Conservation (phyloP, 2,113 vertebrate genomes). For the Albula goreensis region DNA sequence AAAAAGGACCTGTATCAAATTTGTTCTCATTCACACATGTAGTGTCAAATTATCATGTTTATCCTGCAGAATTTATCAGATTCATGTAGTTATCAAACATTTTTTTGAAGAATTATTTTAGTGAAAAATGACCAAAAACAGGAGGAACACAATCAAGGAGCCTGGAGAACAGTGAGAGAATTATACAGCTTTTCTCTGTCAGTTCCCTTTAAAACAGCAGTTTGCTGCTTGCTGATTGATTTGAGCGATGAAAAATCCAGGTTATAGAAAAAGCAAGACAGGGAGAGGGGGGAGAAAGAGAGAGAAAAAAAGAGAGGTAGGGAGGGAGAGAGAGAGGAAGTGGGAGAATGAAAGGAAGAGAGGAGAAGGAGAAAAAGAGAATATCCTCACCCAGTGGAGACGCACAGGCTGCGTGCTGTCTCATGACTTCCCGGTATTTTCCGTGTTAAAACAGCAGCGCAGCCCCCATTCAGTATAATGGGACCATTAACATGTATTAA, state of each 20-base stretch:
- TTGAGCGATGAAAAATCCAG: slow-evolving; percentile 57
- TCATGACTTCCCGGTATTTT: slow-evolving; percentile 50
- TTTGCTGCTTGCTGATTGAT: background rate
- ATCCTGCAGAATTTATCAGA: background rate
- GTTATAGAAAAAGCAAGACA: background rate
- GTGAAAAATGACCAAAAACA: slow-evolving; percentile 1
- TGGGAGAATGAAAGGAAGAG: slow-evolving; percentile 7
- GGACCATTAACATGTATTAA: slow-evolving; percentile 85
- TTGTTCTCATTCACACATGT: background rate
- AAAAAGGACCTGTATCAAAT: background rate
- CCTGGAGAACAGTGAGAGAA: background rate
- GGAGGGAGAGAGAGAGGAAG: background rate
- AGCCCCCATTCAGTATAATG: slow-evolving; percentile 69
- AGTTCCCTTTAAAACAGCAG: background rate
- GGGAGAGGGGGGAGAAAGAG: background rate
- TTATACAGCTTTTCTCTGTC: background rate
- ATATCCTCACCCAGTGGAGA: slow-evolving; percentile 49
- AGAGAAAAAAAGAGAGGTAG: background rate
- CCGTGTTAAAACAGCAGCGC: slow-evolving; percentile 62
- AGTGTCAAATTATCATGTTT: background rate
- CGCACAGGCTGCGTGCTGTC: slow-evolving; percentile 45
- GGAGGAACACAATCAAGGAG: background rate
- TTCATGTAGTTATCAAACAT: too few species aligned
- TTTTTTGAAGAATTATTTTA: background rate
- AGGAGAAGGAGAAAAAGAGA: slow-evolving; percentile 32